Conservation (phyloP, 2,888 invertebrate species). For the Steinernema carpocapsae region DNA sequence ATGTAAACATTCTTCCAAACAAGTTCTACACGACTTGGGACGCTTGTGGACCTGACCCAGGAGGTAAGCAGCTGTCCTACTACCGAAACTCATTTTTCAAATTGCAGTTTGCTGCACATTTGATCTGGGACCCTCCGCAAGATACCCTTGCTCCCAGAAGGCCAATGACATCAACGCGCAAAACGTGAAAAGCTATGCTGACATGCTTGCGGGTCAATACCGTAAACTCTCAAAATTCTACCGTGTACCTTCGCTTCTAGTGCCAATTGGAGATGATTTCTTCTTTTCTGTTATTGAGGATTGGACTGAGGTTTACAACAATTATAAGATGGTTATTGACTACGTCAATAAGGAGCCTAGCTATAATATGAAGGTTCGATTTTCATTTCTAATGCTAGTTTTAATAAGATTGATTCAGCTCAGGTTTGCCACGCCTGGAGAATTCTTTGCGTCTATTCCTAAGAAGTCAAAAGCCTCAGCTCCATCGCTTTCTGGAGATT, state of each 20-base stretch:
- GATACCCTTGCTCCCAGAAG: too few relatives aligned
- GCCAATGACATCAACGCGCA: too few relatives aligned
- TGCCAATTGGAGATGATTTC: slow-evolving; percentile 95
- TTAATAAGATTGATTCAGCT: slow-evolving; percentile 40
- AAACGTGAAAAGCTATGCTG: too few relatives aligned
- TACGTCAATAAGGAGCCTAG: slow-evolving; percentile 77
- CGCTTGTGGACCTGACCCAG: too few relatives aligned
- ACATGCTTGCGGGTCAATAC: slow-evolving; percentile 45
- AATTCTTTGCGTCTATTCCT: slow-evolving; percentile 48
- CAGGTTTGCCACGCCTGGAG: slow-evolving; percentile 46
- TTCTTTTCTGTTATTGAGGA: slow-evolving; percentile 86
- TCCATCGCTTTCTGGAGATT: slow-evolving; percentile 87
- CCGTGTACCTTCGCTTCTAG: slow-evolving; percentile 73
- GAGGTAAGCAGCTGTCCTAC: too few relatives aligned
- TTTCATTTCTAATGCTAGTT: not conserved
- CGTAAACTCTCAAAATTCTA: slow-evolving; percentile 41
- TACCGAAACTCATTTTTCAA: too few relatives aligned
- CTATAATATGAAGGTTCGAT: slow-evolving; percentile 42
- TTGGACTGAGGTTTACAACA: too few relatives aligned
- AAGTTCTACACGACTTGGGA: too few relatives aligned
- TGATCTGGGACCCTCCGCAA: too few relatives aligned
- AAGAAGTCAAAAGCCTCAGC: slow-evolving; percentile 57
- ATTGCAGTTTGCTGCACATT: slow-evolving; percentile 70
- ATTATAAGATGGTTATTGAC: slow-evolving; percentile 85
- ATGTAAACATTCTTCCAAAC: slow-evolving; percentile 86